Evolutionary conservation across 2,797 vertebrate genomes (phyloP).

Genomic region (Potorous gilbertii): DNA sequence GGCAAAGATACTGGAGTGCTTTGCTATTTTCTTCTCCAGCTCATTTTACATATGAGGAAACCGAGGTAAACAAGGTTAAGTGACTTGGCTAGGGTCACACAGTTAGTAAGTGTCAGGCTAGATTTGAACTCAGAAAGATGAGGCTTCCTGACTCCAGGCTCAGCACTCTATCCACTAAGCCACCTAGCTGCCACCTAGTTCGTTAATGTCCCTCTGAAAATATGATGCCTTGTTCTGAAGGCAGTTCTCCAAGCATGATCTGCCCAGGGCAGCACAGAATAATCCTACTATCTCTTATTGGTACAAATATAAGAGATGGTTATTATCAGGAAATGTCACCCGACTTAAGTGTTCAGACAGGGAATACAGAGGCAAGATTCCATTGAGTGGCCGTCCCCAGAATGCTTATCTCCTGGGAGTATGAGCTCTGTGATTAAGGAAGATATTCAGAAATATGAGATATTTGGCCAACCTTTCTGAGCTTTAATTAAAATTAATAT

Average conservation of each 20-base stretch:
- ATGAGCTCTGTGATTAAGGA: slow-evolving; percentile 79
- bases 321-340: background rate
- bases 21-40: background rate
- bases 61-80: background rate
- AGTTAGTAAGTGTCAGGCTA: background rate
- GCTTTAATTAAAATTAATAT: slow-evolving; percentile 89
- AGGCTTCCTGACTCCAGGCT: background rate
- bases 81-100: background rate
- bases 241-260: background rate
- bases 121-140: background rate
- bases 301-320: background rate
- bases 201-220: background rate
- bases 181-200: background rate
- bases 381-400: slow-evolving; percentile 42
- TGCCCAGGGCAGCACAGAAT: background rate
- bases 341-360: background rate
- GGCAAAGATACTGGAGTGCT: background rate
- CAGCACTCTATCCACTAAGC: background rate
- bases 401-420: slow-evolving; percentile 69
- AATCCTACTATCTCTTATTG: background rate
- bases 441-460: slow-evolving; percentile 84
- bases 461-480: slow-evolving; percentile 83
- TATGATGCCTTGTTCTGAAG: background rate
- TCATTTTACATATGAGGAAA: background rate
- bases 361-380: slow-evolving; percentile 29